Conservation (phyloP, 1,140 invertebrate species). For the Halictus rubicundus region DNA sequence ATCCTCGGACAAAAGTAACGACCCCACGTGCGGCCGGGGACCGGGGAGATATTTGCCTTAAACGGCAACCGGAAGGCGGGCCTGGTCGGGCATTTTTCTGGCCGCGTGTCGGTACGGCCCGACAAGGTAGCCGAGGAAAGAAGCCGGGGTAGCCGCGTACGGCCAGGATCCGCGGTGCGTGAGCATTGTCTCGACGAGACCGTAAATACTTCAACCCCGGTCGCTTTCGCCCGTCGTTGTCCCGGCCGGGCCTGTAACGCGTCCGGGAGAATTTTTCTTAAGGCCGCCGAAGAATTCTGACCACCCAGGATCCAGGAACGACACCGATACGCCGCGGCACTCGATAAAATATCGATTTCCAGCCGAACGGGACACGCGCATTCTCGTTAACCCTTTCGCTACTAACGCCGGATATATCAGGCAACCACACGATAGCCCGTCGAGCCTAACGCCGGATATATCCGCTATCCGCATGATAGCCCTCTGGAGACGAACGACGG, state of each 20-base stretch:
- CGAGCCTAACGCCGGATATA: too few relatives aligned
- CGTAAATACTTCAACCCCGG: constrained; percentile 71
- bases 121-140: constrained; percentile 39
- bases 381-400: constrained; percentile 43
- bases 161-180: constrained; percentile 46
- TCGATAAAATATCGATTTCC: constrained; percentile 51
- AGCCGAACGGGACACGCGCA: constrained; percentile 1
- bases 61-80: constrained; percentile 42
- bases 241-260: constrained; percentile 48
- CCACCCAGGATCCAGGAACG: constrained; percentile 56
- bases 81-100: constrained; percentile 17
- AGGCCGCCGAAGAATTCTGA: constrained; percentile 56
- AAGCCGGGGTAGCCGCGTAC: constrained; percentile 15
- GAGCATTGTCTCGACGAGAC: constrained; percentile 71
- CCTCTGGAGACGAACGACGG: too few relatives aligned
- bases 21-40: neutral
- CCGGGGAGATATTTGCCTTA: constrained; percentile 34
- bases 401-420: too few relatives aligned
- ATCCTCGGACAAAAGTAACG: neutral
- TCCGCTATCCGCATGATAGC: too few relatives aligned
- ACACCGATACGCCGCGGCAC: constrained; percentile 20
- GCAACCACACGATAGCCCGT: too few relatives aligned
- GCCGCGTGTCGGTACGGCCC: constrained; percentile 34
- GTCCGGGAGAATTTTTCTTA: constrained; percentile 51
- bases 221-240: constrained; percentile 64